Evolutionary conservation across 2,113 vertebrate species (phyloP), one percentile per base, ranked within the genome.

Genomic region (Rhinichthys klamathensis): DNA sequence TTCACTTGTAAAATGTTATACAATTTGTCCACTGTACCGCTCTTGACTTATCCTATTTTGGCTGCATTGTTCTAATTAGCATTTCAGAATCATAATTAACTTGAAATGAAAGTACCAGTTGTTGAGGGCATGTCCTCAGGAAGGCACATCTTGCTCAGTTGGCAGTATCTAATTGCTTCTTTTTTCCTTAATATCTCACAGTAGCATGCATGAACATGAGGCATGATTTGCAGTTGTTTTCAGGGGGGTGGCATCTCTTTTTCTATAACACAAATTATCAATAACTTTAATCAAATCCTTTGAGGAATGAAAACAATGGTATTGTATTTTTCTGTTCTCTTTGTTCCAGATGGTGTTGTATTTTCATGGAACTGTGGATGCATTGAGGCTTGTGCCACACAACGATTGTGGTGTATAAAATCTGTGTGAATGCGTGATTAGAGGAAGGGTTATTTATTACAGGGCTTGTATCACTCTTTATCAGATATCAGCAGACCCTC

Each of bases 21-120:
- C 35, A 49, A 23, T 79, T 79, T 79, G 76, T 61, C 12, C 6
- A 16, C 21, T 79, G 32, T 25, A 23, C 16, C 16, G 2, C 21
- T 49, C 16, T 69, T 49, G 41, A 35, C 27, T 69, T 30, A 23
- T 65, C 41, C 15, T 51, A 11, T 76, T 49, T 54, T n/a, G 27
- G 15, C 46, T 32, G 46, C 27, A 76, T 54, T 76, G 46, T 76
- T 76, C 73, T 76, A 76, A 54, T 76, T 76, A 54, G 13, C 46
- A 76, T 76, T 76, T 76, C 74, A 18, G 44, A 51, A 32, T 76
- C 16, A 51, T 54, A 54, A 76, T 76, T 76, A 76, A 32, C 27
- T 54, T 54, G 15, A 54, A 32, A 76, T 18, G 15, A 76, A 76
- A 76, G 16, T 21, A 30, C 15, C 46, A 76, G n/a, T 79, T 58